Evolutionary conservation across 2,113 vertebrate genomes (phyloP), one percentile per base, ranked within the genome.

Genomic region (Pelobates fuscus): DNA sequence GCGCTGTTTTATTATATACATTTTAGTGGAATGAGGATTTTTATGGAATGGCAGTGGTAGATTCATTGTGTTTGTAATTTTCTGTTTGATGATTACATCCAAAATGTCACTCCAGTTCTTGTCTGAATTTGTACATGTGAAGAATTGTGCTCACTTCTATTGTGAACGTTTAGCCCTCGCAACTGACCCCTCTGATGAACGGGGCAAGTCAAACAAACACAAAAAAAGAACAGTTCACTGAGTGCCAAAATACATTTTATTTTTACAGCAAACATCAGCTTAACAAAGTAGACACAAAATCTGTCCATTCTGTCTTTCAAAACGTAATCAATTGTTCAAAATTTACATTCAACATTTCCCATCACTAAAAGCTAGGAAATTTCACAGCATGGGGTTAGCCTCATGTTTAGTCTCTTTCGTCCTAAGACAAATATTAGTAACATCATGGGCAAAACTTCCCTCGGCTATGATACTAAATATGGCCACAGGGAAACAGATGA

Each of bases 371-470:
- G 43, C 5, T 2, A 77, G 64, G 73, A 77, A 77, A 68, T 41
- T 8, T 49, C 73, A 26, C 64, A 68, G 57, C 65, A 15, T 60
- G 73, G 46, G 27, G 25, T 23, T 25, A 68, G 18, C 26, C 15
- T 61, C 21, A 21, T 77, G 57, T 77, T 68, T 68, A 37, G 55
- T 68, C 73, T 76, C 20, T 60, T 60, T n/a, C 41, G 46, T 37
- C 15, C 55, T 67, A 61, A 76, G 55, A 68, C 55, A 68, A 75
- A 68, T 37, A 61, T 49, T 52, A 68, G 57, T 14, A 67, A 61
- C 29, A 20, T 37, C 30, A 43, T 1, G 17, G 2, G 25, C 21
- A 60, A 59, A 68, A 60, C 55, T 37, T 77, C 73, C 66, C 41
- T 59, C 32, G 24, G 17, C 11, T 44, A 29, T 65, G 62, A 24